phyloP scores from a whole-genome alignment of 2,797 vertebrate genomes.

The Meda fulgida region DNA sequence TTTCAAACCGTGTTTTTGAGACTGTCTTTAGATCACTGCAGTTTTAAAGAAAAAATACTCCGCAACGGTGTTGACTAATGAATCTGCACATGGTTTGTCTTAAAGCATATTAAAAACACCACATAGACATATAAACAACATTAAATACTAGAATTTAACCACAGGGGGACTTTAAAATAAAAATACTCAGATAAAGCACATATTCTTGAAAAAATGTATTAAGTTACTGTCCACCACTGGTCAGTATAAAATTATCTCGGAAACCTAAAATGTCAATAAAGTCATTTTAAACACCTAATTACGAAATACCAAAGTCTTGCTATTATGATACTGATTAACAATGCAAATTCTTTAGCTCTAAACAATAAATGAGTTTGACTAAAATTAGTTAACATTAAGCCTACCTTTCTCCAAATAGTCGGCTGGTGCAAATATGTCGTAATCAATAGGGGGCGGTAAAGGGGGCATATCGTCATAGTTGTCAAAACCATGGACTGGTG shows the following conservation, averaged over 20 bases:
- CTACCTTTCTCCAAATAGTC: slow-evolving; percentile 76
- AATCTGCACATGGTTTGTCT: too few species aligned
- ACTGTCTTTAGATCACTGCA: too few species aligned
- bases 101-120: too few species aligned
- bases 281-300: not conserved
- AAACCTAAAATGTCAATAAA: not conserved
- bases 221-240: not conserved
- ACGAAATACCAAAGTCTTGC: not conserved
- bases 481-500: slow-evolving; percentile 54
- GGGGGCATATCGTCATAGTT: slow-evolving; percentile 68
- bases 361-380: not conserved
- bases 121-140: too few species aligned
- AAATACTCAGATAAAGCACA: not conserved
- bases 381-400: too few species aligned
- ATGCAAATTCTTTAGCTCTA: not conserved
- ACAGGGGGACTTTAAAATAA: not conserved
- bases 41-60: too few species aligned
- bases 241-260: not conserved
- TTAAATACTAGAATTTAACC: too few species aligned
- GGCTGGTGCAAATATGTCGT: slow-evolving; percentile 59
- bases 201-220: not conserved
- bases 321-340: not conserved
- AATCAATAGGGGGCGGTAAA: slow-evolving; percentile 75
- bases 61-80: too few species aligned
- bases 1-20: too few species aligned